Base-by-base conservation (phyloP, 2,888 invertebrate genomes). In the Uropetala carovei region DNA sequence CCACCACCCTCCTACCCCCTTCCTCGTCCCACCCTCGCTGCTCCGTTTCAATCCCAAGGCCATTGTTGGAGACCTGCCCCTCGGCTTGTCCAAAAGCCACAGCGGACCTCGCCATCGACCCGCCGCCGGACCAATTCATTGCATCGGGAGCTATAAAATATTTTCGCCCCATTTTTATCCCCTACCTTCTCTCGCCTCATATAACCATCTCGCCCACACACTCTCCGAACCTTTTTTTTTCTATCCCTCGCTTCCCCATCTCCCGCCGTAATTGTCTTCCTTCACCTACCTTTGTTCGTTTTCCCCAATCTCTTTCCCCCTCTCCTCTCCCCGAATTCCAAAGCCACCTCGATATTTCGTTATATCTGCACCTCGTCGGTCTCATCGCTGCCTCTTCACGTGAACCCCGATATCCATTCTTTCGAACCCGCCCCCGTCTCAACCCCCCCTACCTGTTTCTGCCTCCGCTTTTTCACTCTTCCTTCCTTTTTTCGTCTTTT, bases 391-490 rank as follows among this genome's bases (percentile, higher is more conserved):
- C 30, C 83, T 83, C 57, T 83, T 30, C 83, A 83, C 83, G 83
- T n/a, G n/a, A 83, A 86, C 18, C 86, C 86, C 89, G 89, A 89
- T 89, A 89, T 89, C 89, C 89, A 89, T 89, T 89, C 89, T 89
- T 18, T 89, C 59, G 59, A 86, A 30, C 86, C 27, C 43, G 7
- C 81, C 81, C 27, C 11, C 82, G 4, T 43, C 43, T 43, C 43
- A 1, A 1, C 43, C 43, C 11, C 64, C 64, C 11, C 0, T 64
- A 5, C n/a, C 64, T 43, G 56, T 57, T 56, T 8, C 83, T 10
- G 8, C 43, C 83, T 83, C 83, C 10, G 16, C 43, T 43, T n/a
- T 43, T n/a, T 13, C 81, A 7, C 18, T 64, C 81, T 81, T 60
- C 81, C 18, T 83, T n/a, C 11, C 7, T n/a, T n/a, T n/a, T 89